Evolutionary conservation across 2,888 invertebrate genomes (phyloP).

Genomic region (Rhamphomyia laevipes): DNA sequence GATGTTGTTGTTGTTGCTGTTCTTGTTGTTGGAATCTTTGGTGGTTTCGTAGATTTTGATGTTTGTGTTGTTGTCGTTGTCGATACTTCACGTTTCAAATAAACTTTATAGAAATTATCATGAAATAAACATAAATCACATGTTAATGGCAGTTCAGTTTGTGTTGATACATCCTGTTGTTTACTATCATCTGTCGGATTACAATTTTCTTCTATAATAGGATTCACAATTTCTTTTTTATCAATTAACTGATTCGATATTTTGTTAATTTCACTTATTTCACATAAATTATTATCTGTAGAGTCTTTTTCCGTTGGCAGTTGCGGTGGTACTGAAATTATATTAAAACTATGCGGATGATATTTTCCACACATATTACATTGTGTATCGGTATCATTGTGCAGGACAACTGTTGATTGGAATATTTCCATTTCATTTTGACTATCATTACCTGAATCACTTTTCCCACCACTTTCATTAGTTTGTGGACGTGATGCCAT

Average conservation of each 20-base stretch:
- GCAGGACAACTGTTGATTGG: slow-evolving; percentile 4
- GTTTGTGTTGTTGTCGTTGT: slow-evolving; percentile 36
- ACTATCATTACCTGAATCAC: slow-evolving; percentile 7
- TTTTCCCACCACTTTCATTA: neutral
- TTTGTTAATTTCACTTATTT: neutral
- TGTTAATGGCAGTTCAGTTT: slow-evolving; percentile 32
- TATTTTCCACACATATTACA: slow-evolving; percentile 16
- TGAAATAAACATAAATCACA: slow-evolving; percentile 35
- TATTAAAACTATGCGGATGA: slow-evolving; percentile 3
- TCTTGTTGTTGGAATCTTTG: slow-evolving; percentile 5
- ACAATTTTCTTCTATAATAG: neutral
- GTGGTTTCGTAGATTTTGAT: slow-evolving; percentile 26
- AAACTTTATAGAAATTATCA: slow-evolving; percentile 35
- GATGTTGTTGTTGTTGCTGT: slow-evolving; percentile 10
- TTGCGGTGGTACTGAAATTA: neutral
- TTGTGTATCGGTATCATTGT: slow-evolving; percentile 7
- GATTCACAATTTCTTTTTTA: neutral
- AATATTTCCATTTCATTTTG: neutral
- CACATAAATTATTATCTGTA: neutral
- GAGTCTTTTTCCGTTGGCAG: neutral
- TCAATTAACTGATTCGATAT: neutral
- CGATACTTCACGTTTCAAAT: slow-evolving; percentile 34
- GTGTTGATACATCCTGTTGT: slow-evolving; percentile 29
- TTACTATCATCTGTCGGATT: slow-evolving; percentile 3
- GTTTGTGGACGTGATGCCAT: neutral